Percentiles rank a stretch among this genome's conserved stretches.
phyloP scores from a whole-genome alignment of 1,140 invertebrate genomes.

The Drosophila ficusphila region DNA sequence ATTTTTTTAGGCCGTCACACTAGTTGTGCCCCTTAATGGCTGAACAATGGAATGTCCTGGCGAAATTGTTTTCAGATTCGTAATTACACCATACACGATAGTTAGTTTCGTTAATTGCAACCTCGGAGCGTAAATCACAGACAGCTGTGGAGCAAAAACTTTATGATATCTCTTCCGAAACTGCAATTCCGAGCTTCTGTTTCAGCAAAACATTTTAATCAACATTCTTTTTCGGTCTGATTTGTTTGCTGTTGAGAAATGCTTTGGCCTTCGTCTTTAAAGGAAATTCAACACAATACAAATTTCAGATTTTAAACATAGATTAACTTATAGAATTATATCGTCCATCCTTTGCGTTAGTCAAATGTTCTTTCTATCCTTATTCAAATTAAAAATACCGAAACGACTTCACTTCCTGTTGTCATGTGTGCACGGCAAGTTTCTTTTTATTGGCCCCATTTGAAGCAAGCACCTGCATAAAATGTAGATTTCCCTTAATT shows the following conservation, averaged over 20 bases:
- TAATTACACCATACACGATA: slow-evolving; percentile 48
- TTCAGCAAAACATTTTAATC: slow-evolving; percentile 12
- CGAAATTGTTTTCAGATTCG: slow-evolving; percentile 44
- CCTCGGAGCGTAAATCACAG: slow-evolving; percentile 33
- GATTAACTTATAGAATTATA: no score
- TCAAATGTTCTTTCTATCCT: no score
- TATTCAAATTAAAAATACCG: background rate
- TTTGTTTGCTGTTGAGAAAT: background rate
- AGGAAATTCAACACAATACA: background rate
- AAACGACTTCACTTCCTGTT: background rate
- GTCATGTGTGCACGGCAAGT: no score
- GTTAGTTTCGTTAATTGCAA: slow-evolving; percentile 51
- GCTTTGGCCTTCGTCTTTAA: background rate
- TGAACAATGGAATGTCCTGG: slow-evolving; percentile 39
- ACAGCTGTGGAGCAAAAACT: background rate
- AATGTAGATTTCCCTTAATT: slow-evolving; percentile 38
- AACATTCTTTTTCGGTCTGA: background rate
- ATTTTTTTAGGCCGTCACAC: no score
- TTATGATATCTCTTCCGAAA: slow-evolving; percentile 13
- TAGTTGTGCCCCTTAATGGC: no score
- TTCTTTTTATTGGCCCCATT: background rate
- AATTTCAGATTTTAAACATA: no score
- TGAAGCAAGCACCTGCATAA: background rate
- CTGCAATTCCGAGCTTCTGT: background rate
- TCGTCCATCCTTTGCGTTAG: no score